These are phyloP conservation scores for Rhagonycha fulva DNA, from an alignment of 2,888 invertebrate genomes.

Conservation along the genomic window DNA sequence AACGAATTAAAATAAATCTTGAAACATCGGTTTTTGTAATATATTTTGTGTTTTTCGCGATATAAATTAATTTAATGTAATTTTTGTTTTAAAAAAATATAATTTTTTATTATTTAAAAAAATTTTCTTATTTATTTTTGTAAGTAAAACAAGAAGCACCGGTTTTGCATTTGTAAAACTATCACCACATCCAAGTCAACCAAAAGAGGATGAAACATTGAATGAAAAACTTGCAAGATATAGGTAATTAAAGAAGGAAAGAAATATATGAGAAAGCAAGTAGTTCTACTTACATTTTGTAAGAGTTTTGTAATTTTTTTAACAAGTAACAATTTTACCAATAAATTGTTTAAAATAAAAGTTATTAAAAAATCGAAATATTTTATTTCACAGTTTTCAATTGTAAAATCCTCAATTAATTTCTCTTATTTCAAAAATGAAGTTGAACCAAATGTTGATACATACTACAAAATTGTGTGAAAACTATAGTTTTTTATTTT, in stretches of 20 bases:
- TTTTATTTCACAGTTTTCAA: neutral
- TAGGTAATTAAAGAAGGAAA: neutral
- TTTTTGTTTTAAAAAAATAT: neutral
- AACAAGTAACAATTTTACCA: neutral
- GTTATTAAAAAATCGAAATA: neutral
- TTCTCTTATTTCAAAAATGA: neutral
- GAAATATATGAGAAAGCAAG: neutral
- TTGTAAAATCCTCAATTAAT: neutral
- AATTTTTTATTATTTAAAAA: neutral
- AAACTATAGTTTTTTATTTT: slow-evolving; percentile 3
- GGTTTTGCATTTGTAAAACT: neutral
- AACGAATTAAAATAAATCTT: neutral
- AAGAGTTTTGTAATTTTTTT: neutral
- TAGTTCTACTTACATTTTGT: neutral
- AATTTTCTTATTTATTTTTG: neutral
- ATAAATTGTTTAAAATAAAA: neutral
- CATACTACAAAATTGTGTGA: neutral
- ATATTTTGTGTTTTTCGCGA: neutral
- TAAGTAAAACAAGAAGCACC: neutral
- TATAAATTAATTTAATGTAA: neutral
- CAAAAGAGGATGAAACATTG: neutral
- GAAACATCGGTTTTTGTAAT: neutral
- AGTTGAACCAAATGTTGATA: neutral
- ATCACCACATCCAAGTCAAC: neutral
- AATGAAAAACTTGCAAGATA: neutral